A percentile compares a stretch with the other conserved stretches of the same genome.
These are phyloP conservation scores for Hypercompe scribonia DNA, from an alignment of 2,888 invertebrate species.

Conservation along the genomic window DNA sequence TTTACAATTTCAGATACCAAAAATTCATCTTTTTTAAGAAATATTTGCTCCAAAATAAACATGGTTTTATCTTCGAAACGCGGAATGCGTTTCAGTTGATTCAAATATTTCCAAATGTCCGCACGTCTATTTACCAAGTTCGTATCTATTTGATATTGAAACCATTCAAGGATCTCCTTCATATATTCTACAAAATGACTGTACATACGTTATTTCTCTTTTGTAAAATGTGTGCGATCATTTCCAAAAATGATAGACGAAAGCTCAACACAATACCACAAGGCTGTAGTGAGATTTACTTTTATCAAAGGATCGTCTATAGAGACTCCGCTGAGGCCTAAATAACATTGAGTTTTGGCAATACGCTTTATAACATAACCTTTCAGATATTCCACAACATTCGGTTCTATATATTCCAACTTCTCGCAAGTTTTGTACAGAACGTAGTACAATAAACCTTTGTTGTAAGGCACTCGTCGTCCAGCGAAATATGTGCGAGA, in stretches of 20 bases:
- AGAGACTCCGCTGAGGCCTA: conserved; percentile 9
- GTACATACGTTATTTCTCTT: conserved; percentile 15
- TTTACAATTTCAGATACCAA: conserved; percentile 14
- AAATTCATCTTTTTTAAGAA: conserved; percentile 4
- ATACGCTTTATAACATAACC: conserved; percentile 9
- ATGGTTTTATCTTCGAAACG: neutral
- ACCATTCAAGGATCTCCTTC: conserved; percentile 18
- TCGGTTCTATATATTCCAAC: conserved; percentile 10
- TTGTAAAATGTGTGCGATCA: conserved; percentile 8
- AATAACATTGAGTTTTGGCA: conserved; percentile 6
- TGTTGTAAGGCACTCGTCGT: conserved; percentile 59
- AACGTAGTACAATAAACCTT: conserved; percentile 17
- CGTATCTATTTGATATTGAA: conserved; percentile 9
- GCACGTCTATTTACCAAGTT: neutral
- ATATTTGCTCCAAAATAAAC: conserved; percentile 11
- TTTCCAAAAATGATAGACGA: conserved; percentile 11
- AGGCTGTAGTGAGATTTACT: conserved; percentile 10
- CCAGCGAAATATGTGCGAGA: conserved; percentile 62
- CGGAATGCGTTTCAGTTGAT: conserved; percentile 4
- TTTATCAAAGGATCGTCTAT: conserved; percentile 12
- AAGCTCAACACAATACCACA: conserved; percentile 20
- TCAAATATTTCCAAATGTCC: conserved; percentile 12
- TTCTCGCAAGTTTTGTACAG: conserved; percentile 14
- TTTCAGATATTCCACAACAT: conserved; percentile 16
- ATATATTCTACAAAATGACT: conserved; percentile 4